phyloP scores from a whole-genome alignment of 2,797 vertebrate species.

The Iguana delicatissima region DNA sequence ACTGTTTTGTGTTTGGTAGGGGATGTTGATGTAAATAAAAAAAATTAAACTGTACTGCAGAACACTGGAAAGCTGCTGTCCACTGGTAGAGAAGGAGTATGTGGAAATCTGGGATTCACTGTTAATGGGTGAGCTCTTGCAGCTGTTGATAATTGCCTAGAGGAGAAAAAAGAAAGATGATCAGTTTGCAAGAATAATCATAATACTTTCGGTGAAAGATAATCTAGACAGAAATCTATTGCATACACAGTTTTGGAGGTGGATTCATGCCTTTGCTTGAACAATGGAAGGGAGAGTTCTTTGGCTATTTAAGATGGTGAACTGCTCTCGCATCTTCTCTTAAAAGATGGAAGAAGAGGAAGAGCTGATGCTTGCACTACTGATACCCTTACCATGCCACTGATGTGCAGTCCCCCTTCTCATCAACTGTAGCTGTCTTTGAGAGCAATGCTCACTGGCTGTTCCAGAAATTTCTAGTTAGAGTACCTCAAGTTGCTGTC shows the following conservation, averaged over 20 bases:
- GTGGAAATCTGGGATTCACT: background rate
- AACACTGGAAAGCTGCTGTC: background rate
- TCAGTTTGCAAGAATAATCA: background rate
- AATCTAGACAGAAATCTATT: background rate
- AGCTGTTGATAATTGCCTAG: background rate
- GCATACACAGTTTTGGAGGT: background rate
- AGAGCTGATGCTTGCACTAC: background rate
- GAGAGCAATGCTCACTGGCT: background rate
- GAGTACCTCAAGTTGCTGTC: background rate
- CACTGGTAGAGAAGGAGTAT: background rate
- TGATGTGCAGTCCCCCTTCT: background rate
- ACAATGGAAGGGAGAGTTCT: no score
- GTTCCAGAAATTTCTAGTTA: background rate
- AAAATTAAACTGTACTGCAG: background rate
- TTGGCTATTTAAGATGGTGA: background rate
- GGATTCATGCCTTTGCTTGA: background rate
- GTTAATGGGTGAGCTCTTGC: background rate
- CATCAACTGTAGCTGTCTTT: background rate
- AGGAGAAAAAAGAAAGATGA: background rate
- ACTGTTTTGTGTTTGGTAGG: no score
- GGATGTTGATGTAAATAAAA: no score
- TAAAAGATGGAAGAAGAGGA: background rate
- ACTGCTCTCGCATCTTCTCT: background rate
- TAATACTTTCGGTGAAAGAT: background rate
- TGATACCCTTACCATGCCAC: background rate